Percentiles rank a stretch among this genome's conserved stretches.
Conservation (phyloP, 2,888 invertebrate species). For the Caenorhabditis uteleia region DNA sequence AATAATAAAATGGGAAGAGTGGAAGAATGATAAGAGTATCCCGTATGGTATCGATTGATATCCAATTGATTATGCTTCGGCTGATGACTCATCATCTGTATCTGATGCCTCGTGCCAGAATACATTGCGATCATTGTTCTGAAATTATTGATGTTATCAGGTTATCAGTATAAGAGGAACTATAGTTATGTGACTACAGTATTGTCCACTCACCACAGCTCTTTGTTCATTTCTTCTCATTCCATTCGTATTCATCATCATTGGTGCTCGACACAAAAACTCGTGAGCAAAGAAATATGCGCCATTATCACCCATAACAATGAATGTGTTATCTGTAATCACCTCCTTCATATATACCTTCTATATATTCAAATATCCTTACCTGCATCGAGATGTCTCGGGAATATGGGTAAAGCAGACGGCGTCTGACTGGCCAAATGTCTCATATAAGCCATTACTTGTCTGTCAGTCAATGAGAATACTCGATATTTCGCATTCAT, state of each 20-base stretch:
- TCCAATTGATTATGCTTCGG: slow-evolving; percentile 3
- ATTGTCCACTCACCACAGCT: too few species aligned
- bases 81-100: slow-evolving; percentile 26
- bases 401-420: slow-evolving; percentile 30
- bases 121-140: slow-evolving; percentile 15
- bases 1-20: too few species aligned
- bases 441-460: slow-evolving; percentile 36
- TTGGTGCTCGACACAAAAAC: slow-evolving; percentile 25
- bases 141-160: too few species aligned
- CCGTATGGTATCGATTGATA: too few species aligned
- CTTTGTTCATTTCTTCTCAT: slow-evolving; percentile 6
- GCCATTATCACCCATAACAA: slow-evolving; percentile 17
- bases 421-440: slow-evolving; percentile 22
- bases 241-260: slow-evolving; percentile 13
- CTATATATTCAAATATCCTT: background rate
- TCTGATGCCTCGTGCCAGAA: slow-evolving; percentile 40
- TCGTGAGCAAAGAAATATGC: slow-evolving; percentile 30
- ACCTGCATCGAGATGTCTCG: slow-evolving; percentile 17
- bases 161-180: too few species aligned
- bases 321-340: slow-evolving; percentile 11
- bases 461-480: slow-evolving; percentile 28
- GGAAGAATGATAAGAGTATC: too few species aligned
- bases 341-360: background rate
- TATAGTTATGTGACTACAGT: too few species aligned
- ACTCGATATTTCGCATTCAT: slow-evolving; percentile 11